Conservation (phyloP, 2,113 vertebrate genomes). For the Phodopus roborovskii region DNA sequence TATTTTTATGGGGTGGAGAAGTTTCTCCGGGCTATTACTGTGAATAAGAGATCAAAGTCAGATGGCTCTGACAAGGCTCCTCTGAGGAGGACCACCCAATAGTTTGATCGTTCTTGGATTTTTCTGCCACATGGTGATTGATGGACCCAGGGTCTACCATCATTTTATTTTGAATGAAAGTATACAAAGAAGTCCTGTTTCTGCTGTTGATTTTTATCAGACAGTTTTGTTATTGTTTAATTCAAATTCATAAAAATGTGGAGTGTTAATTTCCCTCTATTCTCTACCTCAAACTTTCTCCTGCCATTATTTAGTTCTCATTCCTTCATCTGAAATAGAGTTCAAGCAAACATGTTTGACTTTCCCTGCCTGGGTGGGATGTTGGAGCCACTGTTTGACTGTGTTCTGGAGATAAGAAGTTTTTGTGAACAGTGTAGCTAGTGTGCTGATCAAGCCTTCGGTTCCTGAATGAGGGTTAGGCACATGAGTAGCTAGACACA, state of each 20-base stretch:
- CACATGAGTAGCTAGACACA: not conserved
- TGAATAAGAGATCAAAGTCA: constrained; percentile 84
- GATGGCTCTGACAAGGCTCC: constrained; percentile 79
- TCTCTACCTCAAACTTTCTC: not conserved
- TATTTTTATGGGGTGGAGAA: constrained; percentile 85
- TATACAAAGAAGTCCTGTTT: constrained; percentile 44
- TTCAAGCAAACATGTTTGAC: not conserved
- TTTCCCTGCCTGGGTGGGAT: not conserved
- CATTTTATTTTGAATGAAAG: constrained; percentile 26
- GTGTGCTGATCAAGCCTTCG: not conserved
- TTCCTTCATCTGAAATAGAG: not conserved
- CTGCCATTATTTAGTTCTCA: constrained; percentile 54
- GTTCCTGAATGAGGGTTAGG: not conserved
- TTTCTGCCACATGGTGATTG: constrained; percentile 77
- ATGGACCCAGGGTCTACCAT: constrained; percentile 63
- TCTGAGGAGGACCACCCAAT: constrained; percentile 81
- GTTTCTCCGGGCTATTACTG: constrained; percentile 82
- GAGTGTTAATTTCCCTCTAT: not conserved
- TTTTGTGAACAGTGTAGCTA: not conserved
- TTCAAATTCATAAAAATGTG: constrained; percentile 57
- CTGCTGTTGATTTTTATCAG: constrained; percentile 52
- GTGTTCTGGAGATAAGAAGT: not conserved
- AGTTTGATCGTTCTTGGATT: constrained; percentile 78
- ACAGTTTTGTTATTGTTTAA: constrained; percentile 61
- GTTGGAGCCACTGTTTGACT: not conserved